Evolutionary conservation across 1,140 invertebrate genomes (phyloP).

Genomic region (Heliconius hermathena): DNA sequence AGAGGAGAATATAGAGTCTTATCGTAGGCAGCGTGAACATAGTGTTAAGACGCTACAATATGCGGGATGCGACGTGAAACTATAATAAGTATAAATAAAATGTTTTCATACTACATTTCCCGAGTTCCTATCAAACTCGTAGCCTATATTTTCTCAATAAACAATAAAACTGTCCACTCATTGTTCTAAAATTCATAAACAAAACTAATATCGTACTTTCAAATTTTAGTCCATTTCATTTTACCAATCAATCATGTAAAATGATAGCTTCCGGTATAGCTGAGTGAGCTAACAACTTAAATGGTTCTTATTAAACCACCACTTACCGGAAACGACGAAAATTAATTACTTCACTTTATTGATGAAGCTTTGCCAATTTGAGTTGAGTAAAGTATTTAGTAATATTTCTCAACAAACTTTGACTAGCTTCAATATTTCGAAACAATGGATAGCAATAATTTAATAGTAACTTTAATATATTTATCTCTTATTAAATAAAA

Average conservation of each 20-base stretch:
- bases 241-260: neutral
- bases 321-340: neutral
- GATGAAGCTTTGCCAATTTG: conserved; percentile 12
- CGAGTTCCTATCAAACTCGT: too few relatives aligned
- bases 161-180: neutral
- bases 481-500: neutral
- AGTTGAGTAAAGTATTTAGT: conserved; percentile 4
- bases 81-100: too few relatives aligned
- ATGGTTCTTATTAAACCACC: conserved; percentile 3
- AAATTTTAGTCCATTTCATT: neutral
- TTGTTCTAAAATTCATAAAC: conserved; percentile 1
- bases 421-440: neutral
- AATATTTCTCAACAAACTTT: neutral
- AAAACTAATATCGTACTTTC: neutral
- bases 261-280: neutral
- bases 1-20: too few relatives aligned
- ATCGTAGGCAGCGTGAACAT: too few relatives aligned
- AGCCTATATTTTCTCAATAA: neutral
- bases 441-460: neutral
- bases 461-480: neutral
- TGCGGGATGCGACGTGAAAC: too few relatives aligned
- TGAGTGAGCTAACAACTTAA: neutral
- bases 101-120: too few relatives aligned
- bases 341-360: neutral
- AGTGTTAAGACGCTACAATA: too few relatives aligned